Base-by-base conservation (phyloP, 2,888 invertebrate species). In the Apamea monoglypha region DNA sequence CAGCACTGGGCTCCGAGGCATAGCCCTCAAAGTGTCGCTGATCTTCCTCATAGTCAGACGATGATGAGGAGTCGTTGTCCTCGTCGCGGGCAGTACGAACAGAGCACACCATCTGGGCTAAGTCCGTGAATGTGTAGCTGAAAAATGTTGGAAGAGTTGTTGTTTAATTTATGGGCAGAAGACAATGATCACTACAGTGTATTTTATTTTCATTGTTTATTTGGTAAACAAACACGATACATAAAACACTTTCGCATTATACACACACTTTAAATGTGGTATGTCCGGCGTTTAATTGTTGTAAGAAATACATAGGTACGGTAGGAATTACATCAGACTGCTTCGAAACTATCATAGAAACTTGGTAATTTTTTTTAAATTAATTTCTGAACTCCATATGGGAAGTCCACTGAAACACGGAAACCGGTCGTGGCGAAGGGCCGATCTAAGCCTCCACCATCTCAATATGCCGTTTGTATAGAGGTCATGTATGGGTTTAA, bases 31-130 rank as follows among this genome's bases (percentile, higher is more conserved):
- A 98, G 89, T 98, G 98, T 64, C 98, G 97, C 92, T 98, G 98
- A 90, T 98, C 98, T 68, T 98, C 98, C 83, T 97, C 97, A 87
- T 98, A 97, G 84, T 97, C 97, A 0, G 97, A 97, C 2, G 97
- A 98, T 3, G 97, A 97, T 50, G 97, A 96, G 29, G 97, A 97
- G 5, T 96, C 96, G 81, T 96, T 94, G 90, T 97, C 97, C 0
- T 90, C 89, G 78, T 96, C 96, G 0, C 91, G 93, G 0, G 96
- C 96, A 56, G 97, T 97, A 10, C 97, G 97, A 72, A 99, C 98
- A 88, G 98, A 98, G 92, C 99, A 99, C 73, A 99, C 99, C 98
- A 99, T 99, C 95, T 99, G 99, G 0, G 99, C 99, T 80, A 99
- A 97, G 97, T 99, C 99, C 71, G 99, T 99, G 96, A 99, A 99